Conservation (phyloP, 2,888 invertebrate species). For the Philonicus albiceps region DNA sequence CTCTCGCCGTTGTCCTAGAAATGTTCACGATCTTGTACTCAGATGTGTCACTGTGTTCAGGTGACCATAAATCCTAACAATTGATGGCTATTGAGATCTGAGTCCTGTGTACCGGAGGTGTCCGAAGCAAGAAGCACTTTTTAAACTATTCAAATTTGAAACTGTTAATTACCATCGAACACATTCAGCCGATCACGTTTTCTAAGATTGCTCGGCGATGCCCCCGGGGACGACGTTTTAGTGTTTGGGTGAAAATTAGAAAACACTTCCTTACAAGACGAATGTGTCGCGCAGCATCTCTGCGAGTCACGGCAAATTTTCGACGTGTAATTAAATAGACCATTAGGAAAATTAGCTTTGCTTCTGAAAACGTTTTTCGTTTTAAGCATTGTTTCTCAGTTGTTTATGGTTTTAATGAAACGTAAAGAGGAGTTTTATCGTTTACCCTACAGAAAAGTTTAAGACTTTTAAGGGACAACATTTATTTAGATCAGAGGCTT, state of each 20-base stretch:
- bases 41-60: slow-evolving; percentile 51
- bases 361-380: neutral
- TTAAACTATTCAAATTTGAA: slow-evolving; percentile 32
- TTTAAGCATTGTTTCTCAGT: neutral
- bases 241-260: slow-evolving; percentile 33
- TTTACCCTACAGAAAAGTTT: neutral
- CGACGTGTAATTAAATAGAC: slow-evolving; percentile 15
- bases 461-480: neutral
- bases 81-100: slow-evolving; percentile 49
- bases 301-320: slow-evolving; percentile 7
- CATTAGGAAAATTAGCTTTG: slow-evolving; percentile 5
- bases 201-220: slow-evolving; percentile 13
- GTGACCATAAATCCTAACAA: slow-evolving; percentile 52
- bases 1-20: slow-evolving; percentile 50
- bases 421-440: neutral
- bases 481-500: neutral
- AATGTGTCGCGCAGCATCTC: neutral
- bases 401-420: neutral
- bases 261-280: slow-evolving; percentile 24
- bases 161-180: slow-evolving; percentile 28
- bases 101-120: slow-evolving; percentile 1
- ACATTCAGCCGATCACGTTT: slow-evolving; percentile 30
- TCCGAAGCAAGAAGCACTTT: slow-evolving; percentile 6
- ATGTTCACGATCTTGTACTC: slow-evolving; percentile 52
- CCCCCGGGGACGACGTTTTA: neutral